Conservation (phyloP, 2,888 invertebrate species). For the Alcis repandata region DNA sequence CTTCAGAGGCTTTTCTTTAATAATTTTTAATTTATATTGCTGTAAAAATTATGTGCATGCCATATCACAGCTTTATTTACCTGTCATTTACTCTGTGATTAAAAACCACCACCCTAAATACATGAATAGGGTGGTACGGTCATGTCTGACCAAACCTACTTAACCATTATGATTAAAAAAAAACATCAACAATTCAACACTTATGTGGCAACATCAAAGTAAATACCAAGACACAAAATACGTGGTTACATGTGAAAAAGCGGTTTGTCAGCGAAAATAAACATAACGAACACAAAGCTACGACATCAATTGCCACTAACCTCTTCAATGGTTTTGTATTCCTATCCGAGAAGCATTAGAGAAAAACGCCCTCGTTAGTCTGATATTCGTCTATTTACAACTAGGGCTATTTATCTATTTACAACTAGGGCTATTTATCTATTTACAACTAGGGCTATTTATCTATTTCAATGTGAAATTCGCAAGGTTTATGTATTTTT, state of each 20-base stretch:
- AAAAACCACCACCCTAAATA: not conserved
- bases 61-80: not conserved
- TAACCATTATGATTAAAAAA: no score
- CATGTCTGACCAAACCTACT: no score
- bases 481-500: not conserved
- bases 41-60: not conserved
- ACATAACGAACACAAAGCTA: conserved; percentile 44
- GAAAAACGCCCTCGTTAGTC: conserved; percentile 57
- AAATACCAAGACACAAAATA: conserved; percentile 18
- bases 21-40: no score
- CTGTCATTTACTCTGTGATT: not conserved
- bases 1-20: no score
- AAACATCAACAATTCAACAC: no score
- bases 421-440: not conserved
- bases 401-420: conserved; percentile 2
- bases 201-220: conserved; percentile 28
- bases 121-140: no score
- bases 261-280: conserved; percentile 40
- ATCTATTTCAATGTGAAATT: not conserved
- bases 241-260: conserved; percentile 35
- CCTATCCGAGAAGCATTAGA: conserved; percentile 74
- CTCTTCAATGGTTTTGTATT: conserved; percentile 84
- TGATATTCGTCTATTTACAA: not conserved
- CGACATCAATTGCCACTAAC: conserved; percentile 70
- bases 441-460: conserved; percentile 7